phyloP scores from a whole-genome alignment of 2,888 invertebrate species.

The Pammene aurita region DNA sequence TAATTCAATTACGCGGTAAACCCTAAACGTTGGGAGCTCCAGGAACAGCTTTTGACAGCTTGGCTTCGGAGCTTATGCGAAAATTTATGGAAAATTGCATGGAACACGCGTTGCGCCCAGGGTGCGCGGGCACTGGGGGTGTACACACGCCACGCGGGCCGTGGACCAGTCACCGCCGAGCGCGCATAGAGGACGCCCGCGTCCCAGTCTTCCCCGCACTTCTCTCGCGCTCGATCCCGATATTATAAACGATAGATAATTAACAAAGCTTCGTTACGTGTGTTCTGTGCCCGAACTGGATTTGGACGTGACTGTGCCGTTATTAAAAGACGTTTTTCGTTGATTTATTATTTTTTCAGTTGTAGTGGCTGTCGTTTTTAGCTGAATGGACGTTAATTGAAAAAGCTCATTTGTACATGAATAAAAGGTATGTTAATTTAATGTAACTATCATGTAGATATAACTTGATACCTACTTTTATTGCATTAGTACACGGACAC shows the following conservation, averaged over 20 bases:
- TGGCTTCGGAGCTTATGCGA: conserved; percentile 78
- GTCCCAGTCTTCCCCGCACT: conserved; percentile 52
- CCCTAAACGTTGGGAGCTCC: conserved; percentile 60
- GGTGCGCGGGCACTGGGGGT: conserved; percentile 77
- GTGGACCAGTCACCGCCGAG: conserved; percentile 71
- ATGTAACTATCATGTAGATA: not conserved
- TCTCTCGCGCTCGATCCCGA: conserved; percentile 66
- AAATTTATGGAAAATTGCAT: conserved; percentile 83
- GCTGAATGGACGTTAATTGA: conserved; percentile 63
- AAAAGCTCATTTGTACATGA: conserved; percentile 53
- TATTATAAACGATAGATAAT: conserved; percentile 70
- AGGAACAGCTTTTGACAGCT: conserved; percentile 81
- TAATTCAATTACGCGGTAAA: conserved; percentile 74
- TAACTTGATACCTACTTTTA: not conserved
- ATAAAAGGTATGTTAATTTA: conserved; percentile 62
- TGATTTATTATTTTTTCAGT: conserved; percentile 35
- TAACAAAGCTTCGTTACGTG: conserved; percentile 56
- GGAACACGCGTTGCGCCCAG: conserved; percentile 74
- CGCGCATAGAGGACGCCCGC: conserved; percentile 66
- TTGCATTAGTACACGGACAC: not conserved
- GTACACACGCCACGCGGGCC: conserved; percentile 71
- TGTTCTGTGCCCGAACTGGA: conserved; percentile 73
- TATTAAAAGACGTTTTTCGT: conserved; percentile 52
- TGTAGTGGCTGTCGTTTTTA: conserved; percentile 45
- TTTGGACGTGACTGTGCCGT: conserved; percentile 64